phyloP scores from a whole-genome alignment of 2,113 vertebrate genomes.

The Chloropsis cyanopogon region DNA sequence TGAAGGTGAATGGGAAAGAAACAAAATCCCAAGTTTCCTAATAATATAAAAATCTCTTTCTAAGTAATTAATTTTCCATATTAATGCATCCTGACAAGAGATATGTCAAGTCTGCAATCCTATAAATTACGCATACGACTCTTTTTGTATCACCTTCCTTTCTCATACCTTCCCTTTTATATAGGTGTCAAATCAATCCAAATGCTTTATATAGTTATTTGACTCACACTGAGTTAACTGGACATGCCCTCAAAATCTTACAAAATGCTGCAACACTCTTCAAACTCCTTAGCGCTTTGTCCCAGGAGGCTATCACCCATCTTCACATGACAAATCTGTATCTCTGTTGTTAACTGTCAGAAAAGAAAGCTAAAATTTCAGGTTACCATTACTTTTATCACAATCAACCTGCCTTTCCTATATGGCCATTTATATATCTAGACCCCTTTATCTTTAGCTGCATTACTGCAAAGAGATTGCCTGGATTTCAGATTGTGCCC shows the following conservation, averaged over 20 bases:
- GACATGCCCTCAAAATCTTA: neutral
- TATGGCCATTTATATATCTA: neutral
- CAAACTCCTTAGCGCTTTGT: neutral
- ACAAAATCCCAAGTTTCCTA: neutral
- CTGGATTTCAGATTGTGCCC: neutral
- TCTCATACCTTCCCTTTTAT: neutral
- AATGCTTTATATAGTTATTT: neutral
- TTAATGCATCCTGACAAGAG: neutral
- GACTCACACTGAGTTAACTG: neutral
- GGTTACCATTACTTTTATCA: neutral
- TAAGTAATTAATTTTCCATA: neutral
- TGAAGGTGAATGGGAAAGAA: neutral
- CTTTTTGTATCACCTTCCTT: neutral
- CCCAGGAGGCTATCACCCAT: neutral
- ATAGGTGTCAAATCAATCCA: neutral
- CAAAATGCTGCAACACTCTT: neutral
- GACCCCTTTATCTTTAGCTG: neutral
- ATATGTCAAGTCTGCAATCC: neutral
- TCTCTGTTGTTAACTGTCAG: neutral
- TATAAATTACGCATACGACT: neutral
- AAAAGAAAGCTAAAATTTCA: neutral
- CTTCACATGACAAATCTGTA: neutral
- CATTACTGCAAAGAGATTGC: neutral
- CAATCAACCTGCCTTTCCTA: neutral
- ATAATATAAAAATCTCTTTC: neutral